A percentile compares a stretch with the other conserved stretches of the same genome.
phyloP scores from a whole-genome alignment of 2,888 invertebrate genomes.

The Neoscelio sp. region DNA sequence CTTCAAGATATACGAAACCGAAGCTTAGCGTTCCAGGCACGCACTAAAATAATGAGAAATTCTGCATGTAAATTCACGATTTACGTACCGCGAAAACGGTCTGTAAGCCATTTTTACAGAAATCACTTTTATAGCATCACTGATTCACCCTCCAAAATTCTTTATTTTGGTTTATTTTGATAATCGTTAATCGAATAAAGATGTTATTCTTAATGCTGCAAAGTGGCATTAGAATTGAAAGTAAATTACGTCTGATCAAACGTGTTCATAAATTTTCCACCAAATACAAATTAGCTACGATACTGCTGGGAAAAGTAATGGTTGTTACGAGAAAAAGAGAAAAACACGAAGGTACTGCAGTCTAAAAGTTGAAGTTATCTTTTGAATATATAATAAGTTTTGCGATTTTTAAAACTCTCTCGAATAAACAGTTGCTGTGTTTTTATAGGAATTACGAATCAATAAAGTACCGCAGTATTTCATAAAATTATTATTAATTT shows the following conservation, averaged over 20 bases:
- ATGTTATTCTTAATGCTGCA: not conserved
- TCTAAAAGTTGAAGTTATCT: slow-evolving; percentile 45
- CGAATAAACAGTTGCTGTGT: slow-evolving; percentile 11
- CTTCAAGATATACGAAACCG: slow-evolving; percentile 22
- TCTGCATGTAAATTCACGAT: slow-evolving; percentile 35
- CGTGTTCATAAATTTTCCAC: slow-evolving; percentile 9
- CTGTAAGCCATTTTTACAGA: slow-evolving; percentile 8
- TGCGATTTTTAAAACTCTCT: slow-evolving; percentile 14
- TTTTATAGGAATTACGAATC: too few species aligned
- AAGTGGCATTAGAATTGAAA: slow-evolving; percentile 24
- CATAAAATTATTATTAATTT: too few species aligned
- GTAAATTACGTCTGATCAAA: slow-evolving; percentile 27
- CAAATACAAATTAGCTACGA: slow-evolving; percentile 40
- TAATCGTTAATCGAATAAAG: not conserved
- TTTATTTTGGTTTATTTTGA: slow-evolving; percentile 20
- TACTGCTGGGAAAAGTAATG: slow-evolving; percentile 29
- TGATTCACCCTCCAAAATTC: slow-evolving; percentile 15
- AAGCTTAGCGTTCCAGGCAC: slow-evolving; percentile 39
- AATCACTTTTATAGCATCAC: slow-evolving; percentile 34
- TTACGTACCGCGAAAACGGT: slow-evolving; percentile 20
- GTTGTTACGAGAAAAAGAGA: slow-evolving; percentile 13
- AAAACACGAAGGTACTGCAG: slow-evolving; percentile 1
- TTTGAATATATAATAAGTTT: slow-evolving; percentile 46
- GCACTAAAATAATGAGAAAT: slow-evolving; percentile 48
- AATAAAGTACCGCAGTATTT: too few species aligned